Conservation (phyloP, 2,113 vertebrate species). For the Hirundichthys speculiger region DNA sequence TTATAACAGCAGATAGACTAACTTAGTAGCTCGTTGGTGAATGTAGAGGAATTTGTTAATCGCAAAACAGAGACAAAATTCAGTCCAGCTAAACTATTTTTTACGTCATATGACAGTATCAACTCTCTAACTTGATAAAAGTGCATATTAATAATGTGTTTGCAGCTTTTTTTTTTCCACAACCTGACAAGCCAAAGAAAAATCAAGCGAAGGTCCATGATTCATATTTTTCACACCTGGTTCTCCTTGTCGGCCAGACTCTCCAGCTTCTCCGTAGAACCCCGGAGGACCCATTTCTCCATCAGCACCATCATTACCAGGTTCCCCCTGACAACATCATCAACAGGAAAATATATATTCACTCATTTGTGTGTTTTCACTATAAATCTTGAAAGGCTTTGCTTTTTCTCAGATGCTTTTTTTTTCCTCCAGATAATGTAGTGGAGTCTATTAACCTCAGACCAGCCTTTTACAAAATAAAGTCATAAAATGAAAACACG, state of each 20-base stretch:
- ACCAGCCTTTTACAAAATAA: constrained; percentile 13
- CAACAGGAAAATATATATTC: constrained; percentile 48
- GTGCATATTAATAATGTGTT: neutral
- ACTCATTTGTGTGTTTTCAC: constrained; percentile 25
- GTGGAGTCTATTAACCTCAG: constrained; percentile 8
- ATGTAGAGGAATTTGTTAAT: too few relatives aligned
- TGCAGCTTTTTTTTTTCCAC: neutral
- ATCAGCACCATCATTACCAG: constrained; percentile 74
- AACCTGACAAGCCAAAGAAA: too few relatives aligned
- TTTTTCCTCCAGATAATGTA: neutral
- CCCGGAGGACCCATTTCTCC: constrained; percentile 77
- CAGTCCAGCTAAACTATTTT: too few relatives aligned
- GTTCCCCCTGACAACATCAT: constrained; percentile 74
- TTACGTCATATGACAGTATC: too few relatives aligned
- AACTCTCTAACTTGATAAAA: neutral
- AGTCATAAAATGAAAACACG: constrained; percentile 19
- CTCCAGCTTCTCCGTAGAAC: constrained; percentile 81
- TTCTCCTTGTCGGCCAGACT: constrained; percentile 74
- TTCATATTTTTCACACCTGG: constrained; percentile 63
- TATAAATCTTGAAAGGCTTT: constrained; percentile 8
- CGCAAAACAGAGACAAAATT: too few relatives aligned
- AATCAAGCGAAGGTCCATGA: neutral
- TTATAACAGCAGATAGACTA: neutral
- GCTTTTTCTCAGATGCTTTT: neutral
- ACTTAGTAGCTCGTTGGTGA: too few relatives aligned